Conservation (phyloP, 2,113 vertebrate species). For the Platichthys stellatus region DNA sequence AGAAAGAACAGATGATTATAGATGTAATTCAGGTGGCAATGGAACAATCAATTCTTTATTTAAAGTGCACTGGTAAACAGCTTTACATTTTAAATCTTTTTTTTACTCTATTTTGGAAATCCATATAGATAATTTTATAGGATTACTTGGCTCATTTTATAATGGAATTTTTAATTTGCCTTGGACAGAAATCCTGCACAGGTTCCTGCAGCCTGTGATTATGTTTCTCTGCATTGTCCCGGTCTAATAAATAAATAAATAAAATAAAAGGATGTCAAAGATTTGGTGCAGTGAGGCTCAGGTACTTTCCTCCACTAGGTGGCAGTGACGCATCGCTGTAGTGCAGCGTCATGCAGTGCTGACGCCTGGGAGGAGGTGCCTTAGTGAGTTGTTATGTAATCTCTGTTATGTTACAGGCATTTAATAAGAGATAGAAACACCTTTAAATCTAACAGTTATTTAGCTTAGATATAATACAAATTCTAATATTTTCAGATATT, state of each 20-base stretch:
- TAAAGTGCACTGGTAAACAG: background rate
- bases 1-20: constrained; percentile 13
- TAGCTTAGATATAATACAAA: background rate
- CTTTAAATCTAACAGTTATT: background rate
- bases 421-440: background rate
- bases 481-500: background rate
- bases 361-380: constrained; percentile 11
- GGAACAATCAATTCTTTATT: background rate
- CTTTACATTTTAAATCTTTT: background rate
- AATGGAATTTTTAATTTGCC: too few species aligned
- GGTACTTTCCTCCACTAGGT: constrained; percentile 47
- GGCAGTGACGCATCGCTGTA: constrained; percentile 24
- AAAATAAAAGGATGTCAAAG: too few species aligned
- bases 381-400: constrained; percentile 33
- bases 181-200: too few species aligned
- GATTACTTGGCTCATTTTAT: too few species aligned
- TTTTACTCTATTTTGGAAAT: background rate
- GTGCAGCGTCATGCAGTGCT: background rate
- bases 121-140: too few species aligned
- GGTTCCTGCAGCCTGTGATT: too few species aligned
- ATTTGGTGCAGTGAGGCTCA: too few species aligned
- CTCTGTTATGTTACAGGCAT: background rate
- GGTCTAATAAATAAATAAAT: too few species aligned
- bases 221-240: too few species aligned
- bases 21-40: background rate